Conservation (phyloP, 2,113 vertebrate species). For the Calcarius ornatus region DNA sequence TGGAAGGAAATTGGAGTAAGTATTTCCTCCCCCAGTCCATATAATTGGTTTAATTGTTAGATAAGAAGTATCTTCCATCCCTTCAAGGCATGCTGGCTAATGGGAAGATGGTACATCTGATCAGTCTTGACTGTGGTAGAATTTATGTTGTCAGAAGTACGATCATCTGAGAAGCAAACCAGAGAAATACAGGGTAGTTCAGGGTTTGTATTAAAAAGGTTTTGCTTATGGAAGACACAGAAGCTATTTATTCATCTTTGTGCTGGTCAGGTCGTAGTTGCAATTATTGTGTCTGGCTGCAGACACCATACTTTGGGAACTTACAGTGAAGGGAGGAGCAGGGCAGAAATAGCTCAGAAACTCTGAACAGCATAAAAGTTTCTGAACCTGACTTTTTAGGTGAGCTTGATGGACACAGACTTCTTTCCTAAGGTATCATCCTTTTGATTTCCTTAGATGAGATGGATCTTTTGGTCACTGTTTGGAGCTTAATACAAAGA, state of each 20-base stretch:
- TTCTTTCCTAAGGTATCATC: neutral
- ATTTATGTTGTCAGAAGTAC: neutral
- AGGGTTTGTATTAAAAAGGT: neutral
- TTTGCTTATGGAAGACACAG: neutral
- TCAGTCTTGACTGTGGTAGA: neutral
- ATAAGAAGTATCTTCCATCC: neutral
- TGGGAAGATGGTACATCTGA: neutral
- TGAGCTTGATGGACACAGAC: neutral
- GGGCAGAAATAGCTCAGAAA: neutral
- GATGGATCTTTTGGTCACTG: neutral
- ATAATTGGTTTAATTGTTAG: neutral
- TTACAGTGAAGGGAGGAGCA: accelerated
- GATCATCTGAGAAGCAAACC: neutral
- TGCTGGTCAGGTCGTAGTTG: neutral
- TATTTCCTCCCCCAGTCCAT: accelerated
- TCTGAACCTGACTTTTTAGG: neutral
- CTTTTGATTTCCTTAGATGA: neutral
- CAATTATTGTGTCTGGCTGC: neutral
- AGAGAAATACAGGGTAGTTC: neutral
- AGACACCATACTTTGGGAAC: neutral
- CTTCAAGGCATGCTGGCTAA: neutral
- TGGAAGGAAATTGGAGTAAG: neutral
- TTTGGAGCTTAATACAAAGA: neutral
- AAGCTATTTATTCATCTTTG: neutral
- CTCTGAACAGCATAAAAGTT: neutral